These are phyloP conservation scores for Steatocranus sp. DNA, from an alignment of 2,797 vertebrate genomes.

Conservation along the genomic window DNA sequence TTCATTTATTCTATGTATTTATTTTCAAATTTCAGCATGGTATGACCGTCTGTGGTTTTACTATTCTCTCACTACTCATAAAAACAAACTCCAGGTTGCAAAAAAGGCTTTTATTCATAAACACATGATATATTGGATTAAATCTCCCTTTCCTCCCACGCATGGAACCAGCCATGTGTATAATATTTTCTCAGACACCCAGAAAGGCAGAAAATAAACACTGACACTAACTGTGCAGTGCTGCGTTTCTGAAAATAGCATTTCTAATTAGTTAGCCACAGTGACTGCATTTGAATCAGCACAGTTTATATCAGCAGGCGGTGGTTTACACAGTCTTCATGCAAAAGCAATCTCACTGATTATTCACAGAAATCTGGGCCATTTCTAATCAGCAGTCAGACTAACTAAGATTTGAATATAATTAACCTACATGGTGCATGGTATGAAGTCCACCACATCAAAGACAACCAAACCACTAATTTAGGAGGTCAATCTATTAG, in stretches of 20 bases:
- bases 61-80: background rate
- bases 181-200: slow-evolving; percentile 27
- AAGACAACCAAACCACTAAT: slow-evolving; percentile 15
- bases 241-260: slow-evolving; percentile 40
- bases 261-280: slow-evolving; percentile 33
- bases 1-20: background rate
- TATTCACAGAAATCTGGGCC: slow-evolving; percentile 27
- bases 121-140: slow-evolving; percentile 6
- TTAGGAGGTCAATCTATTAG: slow-evolving; percentile 25
- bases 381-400: slow-evolving; percentile 32
- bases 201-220: slow-evolving; percentile 42
- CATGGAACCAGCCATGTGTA: slow-evolving; percentile 45
- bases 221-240: slow-evolving; percentile 14
- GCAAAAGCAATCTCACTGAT: slow-evolving; percentile 20
- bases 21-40: background rate
- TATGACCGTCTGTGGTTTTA: background rate
- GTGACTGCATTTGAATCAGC: slow-evolving; percentile 13
- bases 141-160: background rate
- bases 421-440: slow-evolving; percentile 4
- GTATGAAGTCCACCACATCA: background rate
- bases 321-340: slow-evolving; percentile 1
- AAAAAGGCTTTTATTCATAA: slow-evolving; percentile 36
- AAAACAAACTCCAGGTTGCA: background rate
- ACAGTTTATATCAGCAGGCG: slow-evolving; percentile 11
- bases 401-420: slow-evolving; percentile 10